Evolutionary conservation across 2,113 vertebrate genomes (phyloP), one percentile per base, ranked within the genome.

Genomic region (Gymnobelideus leadbeateri): DNA sequence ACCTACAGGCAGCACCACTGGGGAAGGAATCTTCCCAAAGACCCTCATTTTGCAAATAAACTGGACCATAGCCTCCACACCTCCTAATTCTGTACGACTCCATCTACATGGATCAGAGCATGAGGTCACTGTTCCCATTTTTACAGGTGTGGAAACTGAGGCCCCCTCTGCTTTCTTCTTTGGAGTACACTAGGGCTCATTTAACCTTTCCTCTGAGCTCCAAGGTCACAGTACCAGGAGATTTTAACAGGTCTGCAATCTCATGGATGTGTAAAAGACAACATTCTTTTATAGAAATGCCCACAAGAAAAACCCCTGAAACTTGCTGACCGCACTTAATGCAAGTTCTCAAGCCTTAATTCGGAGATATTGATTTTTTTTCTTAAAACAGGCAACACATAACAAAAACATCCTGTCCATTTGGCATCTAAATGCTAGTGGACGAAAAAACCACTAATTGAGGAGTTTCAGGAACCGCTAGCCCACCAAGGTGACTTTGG

Each of bases 321-420:
- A 95, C 61, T 84, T 92, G 93, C 90, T 93, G 96, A 93, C 91
- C 93, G 93, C 96, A 96, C 92, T 97, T 96, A 96, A 97, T 94
- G 97, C 91, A 94, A 47, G 55, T 52, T 24, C 55, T 93, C 52
- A 91, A 95, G 96, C 91, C 95, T 94, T 96, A 96, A 97, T 95
- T 97, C 90, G 93, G 68, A 96, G 51, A 53, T 94, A 97, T 94
- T 95, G 96, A 98, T 98, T 49, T 49, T 49, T 49, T 97, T 53
- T 10, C 31, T 61, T 89, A 28, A 57, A 89, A 95, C 47, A 93
- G 94, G 93, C 96, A 96, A 92, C 94, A 55, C 8, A 92, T 91
- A 96, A 96, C 95, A 91, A 94, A 95, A 96, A 89, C 92, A 96
- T 97, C 97, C 94, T 97, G 95, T 96, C 95, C 97, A 97, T 95